Evolutionary conservation across 1,140 invertebrate species (phyloP), one percentile per base, ranked within the genome.

Genomic region (Aphaenogaster rudis): DNA sequence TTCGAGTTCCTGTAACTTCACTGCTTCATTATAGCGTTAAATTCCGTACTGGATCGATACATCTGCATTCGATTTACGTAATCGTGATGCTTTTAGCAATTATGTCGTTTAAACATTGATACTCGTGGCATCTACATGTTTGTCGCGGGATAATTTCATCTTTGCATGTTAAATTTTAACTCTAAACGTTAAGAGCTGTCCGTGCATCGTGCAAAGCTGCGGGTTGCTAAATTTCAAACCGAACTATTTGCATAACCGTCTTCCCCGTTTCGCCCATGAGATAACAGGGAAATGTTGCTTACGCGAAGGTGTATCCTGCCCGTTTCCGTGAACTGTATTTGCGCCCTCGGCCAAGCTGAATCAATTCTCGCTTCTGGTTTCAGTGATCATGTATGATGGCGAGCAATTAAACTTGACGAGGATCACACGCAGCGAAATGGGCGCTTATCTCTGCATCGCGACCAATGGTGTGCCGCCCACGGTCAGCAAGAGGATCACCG

Each of bases 401-500:
- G 97, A 98, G 93, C 97, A 97, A 85, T 96, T 98, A 92, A 98
- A 97, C 92, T 95, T 98, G 92, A 97, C 97, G 91, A 97, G 97
- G 96, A 98, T 98, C 93, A 97, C 97, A 91, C 96, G 98, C 86
- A 97, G 97, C 64, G 98, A 98, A 94, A 98, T 98, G 97, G 98
- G 98, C n/a, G 97, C 97, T 72, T 98, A 98, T 96, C 96, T 98
- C 33, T 98, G 97, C 94, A 98, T 97, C 93, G 97, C 97, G 61
- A 97, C 97, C 54, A 98, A 98, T 91, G 97, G 98, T 42, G 97
- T 98, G 9, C 98, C 98, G 17, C 98, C 98, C 17, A 98, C 98
- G 2, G 98, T 98, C 90, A 98, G 97, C 94, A 98, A 98, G 96
- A 96, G 98, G 92, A 98, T 98, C 94, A 98, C 97, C 91, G 96